These are phyloP conservation scores for Tragelaphus eurycerus DNA, from an alignment of 2,797 vertebrate genomes.

Conservation along the genomic window DNA sequence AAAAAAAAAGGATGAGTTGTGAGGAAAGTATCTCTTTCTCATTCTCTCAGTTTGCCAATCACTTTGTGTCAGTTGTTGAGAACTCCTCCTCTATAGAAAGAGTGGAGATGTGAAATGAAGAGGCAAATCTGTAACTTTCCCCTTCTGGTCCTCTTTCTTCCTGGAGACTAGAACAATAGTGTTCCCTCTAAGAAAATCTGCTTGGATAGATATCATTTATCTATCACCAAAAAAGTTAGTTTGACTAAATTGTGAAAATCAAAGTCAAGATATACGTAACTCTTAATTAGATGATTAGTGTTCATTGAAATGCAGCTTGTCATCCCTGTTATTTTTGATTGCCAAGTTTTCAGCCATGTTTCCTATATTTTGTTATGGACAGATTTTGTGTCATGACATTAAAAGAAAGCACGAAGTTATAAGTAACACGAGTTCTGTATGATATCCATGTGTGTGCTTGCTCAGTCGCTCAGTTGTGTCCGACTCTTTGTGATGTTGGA, in stretches of 20 bases:
- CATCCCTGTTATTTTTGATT: neutral
- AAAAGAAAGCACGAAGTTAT: neutral
- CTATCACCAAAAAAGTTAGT: neutral
- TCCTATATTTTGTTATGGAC: neutral
- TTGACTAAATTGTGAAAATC: neutral
- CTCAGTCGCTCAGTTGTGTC: neutral
- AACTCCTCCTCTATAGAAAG: neutral
- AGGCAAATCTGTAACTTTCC: neutral
- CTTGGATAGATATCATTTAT: neutral
- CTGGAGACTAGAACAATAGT: neutral
- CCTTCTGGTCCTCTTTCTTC: neutral
- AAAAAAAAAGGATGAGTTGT: neutral
- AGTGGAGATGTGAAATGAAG: neutral
- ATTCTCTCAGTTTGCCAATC: neutral
- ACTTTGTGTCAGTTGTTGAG: neutral
- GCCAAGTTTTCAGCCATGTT: neutral
- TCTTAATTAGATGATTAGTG: neutral
- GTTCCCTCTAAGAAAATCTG: neutral
- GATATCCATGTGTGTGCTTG: neutral
- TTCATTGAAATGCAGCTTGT: neutral
- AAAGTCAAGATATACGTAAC: neutral
- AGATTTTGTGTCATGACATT: neutral
- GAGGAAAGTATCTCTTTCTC: neutral
- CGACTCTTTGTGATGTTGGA: neutral
- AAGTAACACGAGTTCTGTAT: neutral